Conservation (phyloP, 2,888 invertebrate species). For the Melieria omissa region DNA sequence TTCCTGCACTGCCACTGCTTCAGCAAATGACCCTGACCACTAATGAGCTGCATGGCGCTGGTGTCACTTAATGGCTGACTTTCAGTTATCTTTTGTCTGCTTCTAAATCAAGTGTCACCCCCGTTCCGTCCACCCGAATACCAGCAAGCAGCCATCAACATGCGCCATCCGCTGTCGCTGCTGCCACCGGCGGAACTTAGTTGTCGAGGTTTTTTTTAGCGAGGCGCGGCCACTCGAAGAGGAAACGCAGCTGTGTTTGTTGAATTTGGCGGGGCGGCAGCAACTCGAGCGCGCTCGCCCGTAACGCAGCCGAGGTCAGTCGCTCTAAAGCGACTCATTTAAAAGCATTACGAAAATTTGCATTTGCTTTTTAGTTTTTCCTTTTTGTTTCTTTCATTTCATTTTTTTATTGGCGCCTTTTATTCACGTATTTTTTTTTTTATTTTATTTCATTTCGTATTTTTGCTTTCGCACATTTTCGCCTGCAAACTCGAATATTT, state of each 20-base stretch:
- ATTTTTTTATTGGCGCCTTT: not conserved
- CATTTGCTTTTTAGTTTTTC: constrained; percentile 10
- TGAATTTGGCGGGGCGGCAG: too few relatives aligned
- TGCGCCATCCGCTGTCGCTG: too few relatives aligned
- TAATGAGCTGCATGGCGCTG: constrained; percentile 37
- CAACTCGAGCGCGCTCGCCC: too few relatives aligned
- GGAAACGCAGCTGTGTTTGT: too few relatives aligned
- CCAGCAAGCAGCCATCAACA: too few relatives aligned
- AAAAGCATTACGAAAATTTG: constrained; percentile 28
- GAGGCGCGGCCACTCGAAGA: too few relatives aligned
- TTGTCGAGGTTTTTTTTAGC: too few relatives aligned
- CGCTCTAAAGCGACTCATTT: constrained; percentile 20
- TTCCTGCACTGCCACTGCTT: too few relatives aligned
- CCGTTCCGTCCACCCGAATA: not conserved
- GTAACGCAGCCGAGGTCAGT: not conserved
- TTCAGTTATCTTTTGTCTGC: constrained; percentile 33
- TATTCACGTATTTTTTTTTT: not conserved
- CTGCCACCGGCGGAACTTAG: too few relatives aligned
- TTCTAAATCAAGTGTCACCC: constrained; percentile 24
- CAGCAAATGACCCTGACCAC: constrained; percentile 32
- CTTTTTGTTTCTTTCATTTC: constrained; percentile 4
- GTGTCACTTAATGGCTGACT: constrained; percentile 35
- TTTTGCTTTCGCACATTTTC: not conserved
- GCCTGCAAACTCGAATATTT: not conserved
- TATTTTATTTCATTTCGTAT: not conserved